Evolutionary conservation across 2,113 vertebrate species (phyloP), one percentile per base, ranked within the genome.

Genomic region (Salminus brasiliensis): DNA sequence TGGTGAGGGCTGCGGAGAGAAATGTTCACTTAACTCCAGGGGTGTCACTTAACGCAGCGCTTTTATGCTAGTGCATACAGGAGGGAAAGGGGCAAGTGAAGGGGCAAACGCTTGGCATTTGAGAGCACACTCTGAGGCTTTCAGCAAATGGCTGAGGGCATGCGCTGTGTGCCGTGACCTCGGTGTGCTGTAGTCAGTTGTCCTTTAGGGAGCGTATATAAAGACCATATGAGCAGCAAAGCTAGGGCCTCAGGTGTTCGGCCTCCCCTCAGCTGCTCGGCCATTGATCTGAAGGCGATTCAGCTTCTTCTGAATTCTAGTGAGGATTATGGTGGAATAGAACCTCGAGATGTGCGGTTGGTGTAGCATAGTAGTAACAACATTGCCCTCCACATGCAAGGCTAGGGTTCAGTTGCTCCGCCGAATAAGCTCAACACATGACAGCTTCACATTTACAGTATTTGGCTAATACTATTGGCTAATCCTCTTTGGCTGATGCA

Each of bases 1-100:
- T 62, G 39, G 76, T 23, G 59, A 43, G 3, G 21, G 65, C 80
- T 63, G 49, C 73, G 23, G 68, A 72, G 70, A 41, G 45, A 72
- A 71, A 65, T 70, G 69, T 76, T 71, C 78, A 80, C 78, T 85
- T 82, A 69, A 85, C 80, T 82, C 63, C 67, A 59, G 76, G 73
- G 67, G 71, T 75, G 78, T 66, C 59, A 82, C 78, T 73, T 79
- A 75, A 79, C 67, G 72, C 65, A 55, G 71, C 36, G 23, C 77
- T 84, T 76, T 78, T 80, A 80, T 85, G 73, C 53, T 41, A 65
- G 72, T 72, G 69, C 67, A 52, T 52, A 63, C 55, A 49, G 15
- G 69, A 23, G 39, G 12, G 65, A 75, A 63, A 75, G 59, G 45
- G 27, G 75, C 62, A 45, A 30, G 72, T 65, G 69, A 63, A 74